Conservation (phyloP, 2,113 vertebrate species). For the Pandion haliaetus region DNA sequence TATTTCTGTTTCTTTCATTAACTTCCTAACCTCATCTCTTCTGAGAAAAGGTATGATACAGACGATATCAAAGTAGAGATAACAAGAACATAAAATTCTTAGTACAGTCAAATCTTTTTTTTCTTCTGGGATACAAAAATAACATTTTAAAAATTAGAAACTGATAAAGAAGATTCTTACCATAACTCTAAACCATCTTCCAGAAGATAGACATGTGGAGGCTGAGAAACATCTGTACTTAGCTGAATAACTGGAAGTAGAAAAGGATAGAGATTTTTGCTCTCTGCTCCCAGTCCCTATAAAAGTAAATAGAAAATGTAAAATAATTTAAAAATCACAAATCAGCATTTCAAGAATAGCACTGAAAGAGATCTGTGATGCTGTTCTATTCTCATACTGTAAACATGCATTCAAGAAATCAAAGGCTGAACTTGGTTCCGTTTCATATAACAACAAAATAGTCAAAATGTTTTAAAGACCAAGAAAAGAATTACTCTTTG, state of each 20-base stretch:
- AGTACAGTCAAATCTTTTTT: not conserved
- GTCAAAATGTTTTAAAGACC: not conserved
- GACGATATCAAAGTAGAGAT: not conserved
- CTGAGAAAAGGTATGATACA: not conserved
- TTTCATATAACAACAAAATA: not conserved
- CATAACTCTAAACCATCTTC: conserved; percentile 98
- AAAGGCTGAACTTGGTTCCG: not conserved
- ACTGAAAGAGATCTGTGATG: not conserved
- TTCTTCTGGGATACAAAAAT: not conserved
- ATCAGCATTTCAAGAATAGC: not conserved
- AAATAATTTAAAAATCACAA: not conserved
- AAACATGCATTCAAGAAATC: not conserved
- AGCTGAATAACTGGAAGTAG: conserved; percentile 97
- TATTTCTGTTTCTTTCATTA: not conserved
- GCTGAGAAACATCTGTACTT: conserved; percentile 95
- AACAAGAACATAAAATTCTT: not conserved
- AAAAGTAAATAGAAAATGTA: conserved; percentile 33
- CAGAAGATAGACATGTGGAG: conserved; percentile 97
- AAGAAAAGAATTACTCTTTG: not conserved
- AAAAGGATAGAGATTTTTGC: conserved; percentile 95
- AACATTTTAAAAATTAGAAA: not conserved
- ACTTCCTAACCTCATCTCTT: not conserved
- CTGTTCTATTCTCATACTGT: not conserved
- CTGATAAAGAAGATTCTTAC: conserved; percentile 69
- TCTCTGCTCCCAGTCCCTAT: conserved; percentile 93